phyloP scores from a whole-genome alignment of 2,888 invertebrate genomes.

The Diploptera punctata region DNA sequence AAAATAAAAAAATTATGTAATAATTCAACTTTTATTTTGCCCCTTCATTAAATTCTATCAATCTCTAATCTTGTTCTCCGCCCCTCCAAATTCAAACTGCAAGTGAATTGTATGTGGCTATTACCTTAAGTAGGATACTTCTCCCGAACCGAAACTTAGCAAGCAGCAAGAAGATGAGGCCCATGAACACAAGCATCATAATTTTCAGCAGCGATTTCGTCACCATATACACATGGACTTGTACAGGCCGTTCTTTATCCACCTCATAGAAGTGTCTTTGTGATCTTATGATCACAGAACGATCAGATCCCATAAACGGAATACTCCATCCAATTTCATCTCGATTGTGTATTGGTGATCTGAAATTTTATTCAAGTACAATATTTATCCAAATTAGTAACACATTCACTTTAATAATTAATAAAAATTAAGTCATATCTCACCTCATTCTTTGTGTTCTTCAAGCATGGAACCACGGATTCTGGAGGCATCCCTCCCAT shows the following conservation, averaged over 20 bases:
- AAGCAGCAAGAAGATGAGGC: conserved; percentile 66
- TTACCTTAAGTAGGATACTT: conserved; percentile 68
- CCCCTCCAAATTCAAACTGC: too few relatives aligned
- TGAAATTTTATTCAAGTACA: conserved; percentile 48
- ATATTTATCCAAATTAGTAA: too few relatives aligned
- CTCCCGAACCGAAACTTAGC: conserved; percentile 68
- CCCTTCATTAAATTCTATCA: too few relatives aligned
- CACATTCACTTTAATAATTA: too few relatives aligned
- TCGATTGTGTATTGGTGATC: conserved; percentile 61
- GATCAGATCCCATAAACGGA: conserved; percentile 85
- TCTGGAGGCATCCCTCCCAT: too few relatives aligned
- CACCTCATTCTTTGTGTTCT: too few relatives aligned
- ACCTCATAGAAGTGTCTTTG: conserved; percentile 76
- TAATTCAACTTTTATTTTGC: too few relatives aligned
- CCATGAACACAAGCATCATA: conserved; percentile 61
- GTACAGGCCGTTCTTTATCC: conserved; percentile 75
- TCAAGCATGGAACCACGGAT: too few relatives aligned
- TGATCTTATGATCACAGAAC: conserved; percentile 79
- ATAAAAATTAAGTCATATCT: too few relatives aligned
- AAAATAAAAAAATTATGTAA: too few relatives aligned
- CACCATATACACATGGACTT: conserved; percentile 77
- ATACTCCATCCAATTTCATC: conserved; percentile 65
- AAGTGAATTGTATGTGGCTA: too few relatives aligned
- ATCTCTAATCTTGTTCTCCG: too few relatives aligned
- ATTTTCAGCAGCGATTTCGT: conserved; percentile 61